phyloP scores from a whole-genome alignment of 2,113 vertebrate species.

The Edolisoma coerulescens region DNA sequence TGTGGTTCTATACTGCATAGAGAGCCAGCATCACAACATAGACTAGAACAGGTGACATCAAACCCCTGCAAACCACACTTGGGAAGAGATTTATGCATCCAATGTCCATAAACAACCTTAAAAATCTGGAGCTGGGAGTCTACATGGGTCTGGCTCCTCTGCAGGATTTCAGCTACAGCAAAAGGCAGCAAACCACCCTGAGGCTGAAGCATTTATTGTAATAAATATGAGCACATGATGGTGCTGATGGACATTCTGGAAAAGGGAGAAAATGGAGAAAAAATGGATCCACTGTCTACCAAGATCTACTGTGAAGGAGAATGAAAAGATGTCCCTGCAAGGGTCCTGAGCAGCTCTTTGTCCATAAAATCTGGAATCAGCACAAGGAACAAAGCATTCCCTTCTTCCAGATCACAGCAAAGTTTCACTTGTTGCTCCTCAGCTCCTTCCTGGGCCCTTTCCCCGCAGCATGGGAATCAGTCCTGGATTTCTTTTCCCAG shows the following conservation, averaged over 20 bases:
- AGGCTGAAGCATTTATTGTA: not conserved
- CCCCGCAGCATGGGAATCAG: not conserved
- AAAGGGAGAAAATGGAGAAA: not conserved
- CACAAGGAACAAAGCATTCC: not conserved
- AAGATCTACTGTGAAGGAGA: not conserved
- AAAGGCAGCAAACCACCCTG: not conserved
- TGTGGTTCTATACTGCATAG: rapidly evolving
- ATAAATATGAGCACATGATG: not conserved
- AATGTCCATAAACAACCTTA: not conserved
- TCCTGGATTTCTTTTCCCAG: not conserved
- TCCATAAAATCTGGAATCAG: not conserved
- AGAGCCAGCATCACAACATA: not conserved
- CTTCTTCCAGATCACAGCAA: not conserved
- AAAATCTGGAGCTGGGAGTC: not conserved
- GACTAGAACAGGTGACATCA: not conserved
- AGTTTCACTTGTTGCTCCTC: not conserved
- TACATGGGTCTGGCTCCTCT: not conserved
- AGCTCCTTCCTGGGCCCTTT: not conserved
- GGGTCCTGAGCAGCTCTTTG: not conserved
- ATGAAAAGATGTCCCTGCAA: not conserved
- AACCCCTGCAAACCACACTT: not conserved
- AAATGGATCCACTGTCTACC: not conserved
- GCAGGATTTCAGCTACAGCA: not conserved
- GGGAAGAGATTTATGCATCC: not conserved
- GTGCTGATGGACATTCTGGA: not conserved